Conservation (phyloP, 2,113 vertebrate species). For the Phyllopteryx taeniolatus region DNA sequence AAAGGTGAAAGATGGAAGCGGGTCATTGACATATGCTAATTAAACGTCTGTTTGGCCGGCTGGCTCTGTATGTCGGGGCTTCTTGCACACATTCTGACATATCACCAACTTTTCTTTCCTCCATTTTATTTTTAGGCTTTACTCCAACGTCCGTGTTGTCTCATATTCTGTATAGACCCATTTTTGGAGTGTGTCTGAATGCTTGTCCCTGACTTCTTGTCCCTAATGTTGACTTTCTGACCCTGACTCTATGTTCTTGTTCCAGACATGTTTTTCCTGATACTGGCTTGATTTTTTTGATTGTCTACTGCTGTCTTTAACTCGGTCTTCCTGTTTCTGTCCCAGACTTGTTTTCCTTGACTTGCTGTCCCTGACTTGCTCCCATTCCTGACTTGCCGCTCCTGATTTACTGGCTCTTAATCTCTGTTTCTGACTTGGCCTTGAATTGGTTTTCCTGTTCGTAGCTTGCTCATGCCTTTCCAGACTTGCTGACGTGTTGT, state of each 20-base stretch:
- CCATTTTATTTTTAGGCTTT: not conserved
- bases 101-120: not conserved
- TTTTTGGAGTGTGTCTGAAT: not conserved
- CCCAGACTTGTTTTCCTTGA: not conserved
- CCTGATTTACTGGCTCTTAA: not conserved
- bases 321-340: not conserved
- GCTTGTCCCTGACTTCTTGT: not conserved
- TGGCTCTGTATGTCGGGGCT: constrained; percentile 47
- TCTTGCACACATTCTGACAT: constrained; percentile 25
- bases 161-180: no score
- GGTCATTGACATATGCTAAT: constrained; percentile 64
- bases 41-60: constrained; percentile 60
- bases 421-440: no score
- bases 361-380: not conserved
- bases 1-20: constrained; percentile 28
- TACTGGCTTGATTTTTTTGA: not conserved
- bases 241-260: not conserved
- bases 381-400: not conserved
- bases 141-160: not conserved
- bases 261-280: not conserved
- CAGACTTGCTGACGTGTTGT: not conserved
- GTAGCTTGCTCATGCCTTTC: no score
- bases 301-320: no score
- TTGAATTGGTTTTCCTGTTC: no score
- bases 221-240: not conserved